Percentiles rank a stretch among this genome's conserved stretches.
phyloP scores from a whole-genome alignment of 2,797 vertebrate genomes.

The Melanotaenia pygmaea region DNA sequence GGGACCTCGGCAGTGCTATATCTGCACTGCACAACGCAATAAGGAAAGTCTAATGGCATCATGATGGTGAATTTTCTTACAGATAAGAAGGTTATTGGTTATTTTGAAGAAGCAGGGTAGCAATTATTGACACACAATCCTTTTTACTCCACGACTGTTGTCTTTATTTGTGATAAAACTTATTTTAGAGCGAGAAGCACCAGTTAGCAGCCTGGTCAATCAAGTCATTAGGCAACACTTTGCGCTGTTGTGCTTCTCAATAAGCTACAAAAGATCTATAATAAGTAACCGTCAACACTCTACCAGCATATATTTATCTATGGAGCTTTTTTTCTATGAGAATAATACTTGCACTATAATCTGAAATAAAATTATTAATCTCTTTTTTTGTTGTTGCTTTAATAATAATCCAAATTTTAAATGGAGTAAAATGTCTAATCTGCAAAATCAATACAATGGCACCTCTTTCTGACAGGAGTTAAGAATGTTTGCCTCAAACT shows the following conservation, averaged over 20 bases:
- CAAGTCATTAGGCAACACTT: constrained; percentile 24
- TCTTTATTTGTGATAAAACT: constrained; percentile 24
- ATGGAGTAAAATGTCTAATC: background rate
- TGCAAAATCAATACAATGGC: background rate
- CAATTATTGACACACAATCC: constrained; percentile 47
- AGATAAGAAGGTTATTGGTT: constrained; percentile 65
- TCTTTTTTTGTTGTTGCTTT: background rate
- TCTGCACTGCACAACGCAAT: constrained; percentile 10
- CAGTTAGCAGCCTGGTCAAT: constrained; percentile 23
- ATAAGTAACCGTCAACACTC: constrained; percentile 20
- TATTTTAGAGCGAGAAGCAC: constrained; percentile 19
- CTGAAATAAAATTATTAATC: background rate
- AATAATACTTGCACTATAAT: constrained; percentile 4
- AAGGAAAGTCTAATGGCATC: constrained; percentile 30
- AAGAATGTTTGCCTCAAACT: background rate
- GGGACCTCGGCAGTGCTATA: constrained; percentile 11
- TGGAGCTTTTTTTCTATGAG: background rate
- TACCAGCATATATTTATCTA: background rate
- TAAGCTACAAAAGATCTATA: constrained; percentile 29
- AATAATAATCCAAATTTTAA: background rate
- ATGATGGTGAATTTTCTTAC: constrained; percentile 39
- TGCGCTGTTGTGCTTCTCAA: constrained; percentile 30
- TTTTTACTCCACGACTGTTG: constrained; percentile 28
- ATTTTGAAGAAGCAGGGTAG: constrained; percentile 25
- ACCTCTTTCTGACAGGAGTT: background rate